Conservation (phyloP, 1,140 invertebrate species). For the Sarcophaga peregrina region DNA sequence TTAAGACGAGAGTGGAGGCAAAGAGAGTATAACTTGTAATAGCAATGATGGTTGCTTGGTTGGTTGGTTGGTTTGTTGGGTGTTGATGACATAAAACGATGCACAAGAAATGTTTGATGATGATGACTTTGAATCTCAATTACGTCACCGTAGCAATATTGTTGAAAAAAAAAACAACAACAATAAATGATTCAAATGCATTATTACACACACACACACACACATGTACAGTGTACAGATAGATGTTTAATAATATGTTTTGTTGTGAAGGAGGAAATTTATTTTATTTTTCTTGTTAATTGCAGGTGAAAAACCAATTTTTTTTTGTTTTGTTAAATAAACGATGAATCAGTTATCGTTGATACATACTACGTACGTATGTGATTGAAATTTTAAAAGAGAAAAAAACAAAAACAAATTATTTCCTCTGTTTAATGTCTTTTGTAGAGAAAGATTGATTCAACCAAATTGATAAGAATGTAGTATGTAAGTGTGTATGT, state of each 20-base stretch:
- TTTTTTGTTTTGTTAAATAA: neutral
- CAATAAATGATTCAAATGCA: neutral
- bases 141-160: neutral
- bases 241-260: too few species aligned
- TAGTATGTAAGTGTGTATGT: too few species aligned
- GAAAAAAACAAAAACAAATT: neutral
- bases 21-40: neutral
- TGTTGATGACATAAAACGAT: neutral
- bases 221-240: neutral
- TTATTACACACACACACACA: neutral
- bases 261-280: neutral
- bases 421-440: neutral
- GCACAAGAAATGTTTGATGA: neutral
- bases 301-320: neutral
- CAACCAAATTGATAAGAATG: too few species aligned
- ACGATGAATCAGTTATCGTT: neutral
- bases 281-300: neutral
- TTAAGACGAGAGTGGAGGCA: neutral
- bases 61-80: too few species aligned
- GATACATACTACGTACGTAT: neutral
- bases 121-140: conserved; percentile 14
- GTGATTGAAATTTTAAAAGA: neutral
- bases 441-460: neutral
- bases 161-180: neutral
- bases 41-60: neutral